Base-by-base conservation (phyloP, 2,113 vertebrate genomes). In the Oxyruncus cristatus region DNA sequence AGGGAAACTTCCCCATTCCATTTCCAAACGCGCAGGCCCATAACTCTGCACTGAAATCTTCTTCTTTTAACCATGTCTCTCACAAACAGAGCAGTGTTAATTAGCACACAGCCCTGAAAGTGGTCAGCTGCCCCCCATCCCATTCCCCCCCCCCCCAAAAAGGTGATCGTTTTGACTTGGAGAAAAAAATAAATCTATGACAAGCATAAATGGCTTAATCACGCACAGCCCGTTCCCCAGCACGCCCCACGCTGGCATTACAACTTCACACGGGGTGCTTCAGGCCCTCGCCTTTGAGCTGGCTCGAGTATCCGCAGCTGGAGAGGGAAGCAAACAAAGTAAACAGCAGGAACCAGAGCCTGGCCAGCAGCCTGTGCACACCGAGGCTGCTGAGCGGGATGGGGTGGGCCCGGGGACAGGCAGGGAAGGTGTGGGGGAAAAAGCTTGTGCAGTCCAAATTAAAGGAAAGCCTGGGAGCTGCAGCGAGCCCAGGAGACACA, bases 221-320 rank as follows among this genome's bases (percentile, higher is more conserved):
- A 85, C 6, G 1, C 88, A 88, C 52, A 81, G 79, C 4, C 63
- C 11, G 12, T 35, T 94, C 70, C 68, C 11, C 21, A 72, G 85
- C 56, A 72, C 71, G 44, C 44, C 44, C 18, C 80, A 78, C 0
- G 1, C 72, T 39, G 61, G 46, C 75, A 80, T 89, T 49, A 70
- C 3, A 0, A 41, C 88, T 76, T 71, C 62, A 94, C 89, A 74
- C 2, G 0, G 76, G 59, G 84, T 80, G 71, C 86, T 61, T 71
- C 50, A 72, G 91, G 65, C 41, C 47, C 65, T 90, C 6, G 1
- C 66, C 96, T 91, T 94, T 30, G 35, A 96, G 92, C 74, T 85
- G 68, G 47, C 61, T 93, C 65, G 28, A 95, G 71, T 17, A 81
- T 73, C 88, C 44, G 15, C 95, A 97, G 95, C 93, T 95, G 95